Evolutionary conservation across 1,140 invertebrate species (phyloP).

Genomic region (Nomia melanderi): DNA sequence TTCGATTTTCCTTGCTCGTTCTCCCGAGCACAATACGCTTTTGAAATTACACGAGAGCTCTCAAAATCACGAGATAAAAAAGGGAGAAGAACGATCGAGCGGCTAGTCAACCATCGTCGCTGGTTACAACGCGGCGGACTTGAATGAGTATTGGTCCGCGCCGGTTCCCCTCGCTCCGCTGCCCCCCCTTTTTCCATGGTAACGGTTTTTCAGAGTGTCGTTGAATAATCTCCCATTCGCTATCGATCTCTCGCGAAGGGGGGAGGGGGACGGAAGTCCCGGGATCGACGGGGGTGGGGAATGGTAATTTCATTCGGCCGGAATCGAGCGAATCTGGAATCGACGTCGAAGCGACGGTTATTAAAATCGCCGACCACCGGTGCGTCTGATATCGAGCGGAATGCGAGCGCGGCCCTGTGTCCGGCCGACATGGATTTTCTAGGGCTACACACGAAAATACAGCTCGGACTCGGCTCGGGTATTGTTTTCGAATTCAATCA

Average conservation of each 20-base stretch:
- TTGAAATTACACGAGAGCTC: no score
- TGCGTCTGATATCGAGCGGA: slow-evolving; percentile 9
- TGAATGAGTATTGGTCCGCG: neutral
- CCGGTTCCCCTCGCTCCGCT: neutral
- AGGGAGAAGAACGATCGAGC: no score
- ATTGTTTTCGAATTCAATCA: no score
- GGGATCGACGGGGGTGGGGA: neutral
- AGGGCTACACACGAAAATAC: no score
- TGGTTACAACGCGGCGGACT: slow-evolving; percentile 2
- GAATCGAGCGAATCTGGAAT: neutral
- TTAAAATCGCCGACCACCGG: slow-evolving; percentile 12
- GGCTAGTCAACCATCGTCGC: neutral
- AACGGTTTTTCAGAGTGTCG: slow-evolving; percentile 5
- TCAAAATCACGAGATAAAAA: no score
- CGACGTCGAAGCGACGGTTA: neutral
- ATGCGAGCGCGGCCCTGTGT: neutral
- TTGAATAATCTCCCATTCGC: slow-evolving; percentile 5
- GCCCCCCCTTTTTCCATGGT: neutral
- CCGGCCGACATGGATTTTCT: neutral
- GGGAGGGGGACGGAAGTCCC: neutral
- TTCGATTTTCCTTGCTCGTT: no score
- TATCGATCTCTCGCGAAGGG: slow-evolving; percentile 2
- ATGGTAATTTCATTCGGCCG: slow-evolving; percentile 5
- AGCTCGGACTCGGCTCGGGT: no score
- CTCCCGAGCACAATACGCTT: no score